Base-by-base conservation (phyloP, 2,113 vertebrate genomes). In the Oreochromis tanganicae region DNA sequence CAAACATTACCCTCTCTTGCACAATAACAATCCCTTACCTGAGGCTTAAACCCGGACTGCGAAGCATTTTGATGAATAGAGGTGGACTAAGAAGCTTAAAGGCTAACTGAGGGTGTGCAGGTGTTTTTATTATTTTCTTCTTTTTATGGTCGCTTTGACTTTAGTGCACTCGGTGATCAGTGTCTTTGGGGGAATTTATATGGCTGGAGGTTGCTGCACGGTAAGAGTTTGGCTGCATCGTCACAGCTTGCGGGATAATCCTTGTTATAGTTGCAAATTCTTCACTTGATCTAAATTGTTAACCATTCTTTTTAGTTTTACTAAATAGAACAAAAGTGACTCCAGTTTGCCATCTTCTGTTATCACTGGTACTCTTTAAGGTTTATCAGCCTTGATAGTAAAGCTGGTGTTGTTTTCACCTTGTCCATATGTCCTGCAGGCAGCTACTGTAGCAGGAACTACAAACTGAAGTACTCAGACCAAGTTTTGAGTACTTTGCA, bases 21-120 rank as follows among this genome's bases (percentile, higher is more conserved):
- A 68, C 68, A 91, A 81, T 78, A 81, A 83, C 92, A 89, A 86
- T 89, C 86, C 50, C 80, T 83, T 85, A 94, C 90, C 93, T 94
- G 91, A 91, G 92, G 91, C 85, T 92, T 92, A 90, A 88, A 93
- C 59, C 71, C 11, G 13, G 14, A 41, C 82, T 78, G 61, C 21
- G 27, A 54, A 61, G 85, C 88, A 75, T 87, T 90, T 84, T 83
- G 85, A 91, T 91, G 80, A 93, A 85, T 32, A 75, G 84, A 88
- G 71, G 82, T 56, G 88, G 32, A 85, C 48, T 94, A 93, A 93
- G 91, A 79, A 91, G 94, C 94, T 94, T 93, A 93, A 87, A 90
- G 68, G 91, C 87, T 91, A 80, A 85, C 32, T 83, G 80, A 63
- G 84, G 82, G 59, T 14, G 36, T 89, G 80, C 87, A 86, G 82